Percentiles rank a stretch among this genome's conserved stretches.
Evolutionary conservation across 2,888 invertebrate genomes (phyloP).

Genomic region (Eustalomyia histrio): DNA sequence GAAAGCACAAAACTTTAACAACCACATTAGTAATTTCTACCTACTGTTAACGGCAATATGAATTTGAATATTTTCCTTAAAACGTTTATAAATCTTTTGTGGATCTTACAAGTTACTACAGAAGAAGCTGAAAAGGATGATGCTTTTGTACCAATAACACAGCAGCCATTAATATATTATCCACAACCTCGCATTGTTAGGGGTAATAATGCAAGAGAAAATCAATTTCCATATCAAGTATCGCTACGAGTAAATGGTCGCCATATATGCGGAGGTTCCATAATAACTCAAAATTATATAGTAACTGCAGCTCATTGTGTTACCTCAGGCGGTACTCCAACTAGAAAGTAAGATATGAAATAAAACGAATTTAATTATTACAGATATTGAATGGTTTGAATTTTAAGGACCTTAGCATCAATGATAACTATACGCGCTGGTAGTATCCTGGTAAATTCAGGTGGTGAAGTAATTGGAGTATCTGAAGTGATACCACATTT

Average conservation of each 20-base stretch:
- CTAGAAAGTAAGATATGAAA: conserved; percentile 12
- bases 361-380: neutral
- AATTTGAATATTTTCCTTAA: neutral
- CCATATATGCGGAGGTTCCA: conserved; percentile 75
- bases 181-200: conserved; percentile 71
- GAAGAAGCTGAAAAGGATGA: conserved; percentile 67
- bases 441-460: conserved; percentile 66
- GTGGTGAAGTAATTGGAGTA: conserved; percentile 69
- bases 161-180: conserved; percentile 18
- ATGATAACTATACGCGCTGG: conserved; percentile 72
- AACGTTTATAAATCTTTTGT: conserved; percentile 16
- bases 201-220: conserved; percentile 74
- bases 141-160: conserved; percentile 63
- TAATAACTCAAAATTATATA: conserved; percentile 71
- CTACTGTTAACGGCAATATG: conserved; percentile 27
- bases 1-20: neutral
- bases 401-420: conserved; percentile 66
- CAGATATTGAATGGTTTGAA: neutral
- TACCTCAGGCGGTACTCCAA: conserved; percentile 23
- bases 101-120: conserved; percentile 16
- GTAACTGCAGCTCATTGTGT: conserved; percentile 78
- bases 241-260: conserved; percentile 71
- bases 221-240: conserved; percentile 78
- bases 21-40: neutral
- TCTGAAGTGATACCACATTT: conserved; percentile 69